Base-by-base conservation (phyloP, 2,113 vertebrate genomes). In the Anguilla rostrata region DNA sequence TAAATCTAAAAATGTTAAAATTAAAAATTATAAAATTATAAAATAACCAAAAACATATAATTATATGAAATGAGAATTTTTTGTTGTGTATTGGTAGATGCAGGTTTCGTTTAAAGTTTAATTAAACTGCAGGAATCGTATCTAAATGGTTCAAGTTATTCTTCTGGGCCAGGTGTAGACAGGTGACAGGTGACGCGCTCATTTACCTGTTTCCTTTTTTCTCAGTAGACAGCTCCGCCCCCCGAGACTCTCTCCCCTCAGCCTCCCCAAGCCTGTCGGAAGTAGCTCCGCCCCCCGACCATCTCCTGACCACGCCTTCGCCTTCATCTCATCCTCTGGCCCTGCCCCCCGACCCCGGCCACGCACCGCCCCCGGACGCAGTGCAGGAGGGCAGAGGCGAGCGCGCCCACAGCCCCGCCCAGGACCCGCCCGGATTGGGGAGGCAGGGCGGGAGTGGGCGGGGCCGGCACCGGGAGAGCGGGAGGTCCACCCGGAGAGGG, bases 241-340 rank as follows among this genome's bases (percentile, higher is more conserved):
- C 97, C 97, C 96, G 98, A 98, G 98, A 98, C 91, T 88, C 95
- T 96, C 95, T 95, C 95, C 95, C 97, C 97, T 94, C 98, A 97
- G 93, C 97, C 97, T 95, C 97, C 97, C 95, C 98, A 97, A 96
- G 96, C 92, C 95, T 98, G 97, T 96, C 96, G 97, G 97, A 99
- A 99, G 96, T 99, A 98, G 97, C 96, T 92, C 94, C 95, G 93
- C 94, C 95, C 92, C 95, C 94, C 0, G 97, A 98, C 0, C 96
- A 96, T 94, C 94, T 94, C 93, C 95, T 96, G 94, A 95, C 97
- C 94, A 93, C 95, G 94, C 94, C 97, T 96, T 97, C 96, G 93
- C 97, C 96, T 94, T 96, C 97, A 97, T 98, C 97, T 92, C 97
- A 98, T 95, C 94, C 95, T 26, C 60, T 66, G 95, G 96, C 95